Evolutionary conservation across 2,888 invertebrate species (phyloP).

Genomic region (Eupithecia subfuscata): DNA sequence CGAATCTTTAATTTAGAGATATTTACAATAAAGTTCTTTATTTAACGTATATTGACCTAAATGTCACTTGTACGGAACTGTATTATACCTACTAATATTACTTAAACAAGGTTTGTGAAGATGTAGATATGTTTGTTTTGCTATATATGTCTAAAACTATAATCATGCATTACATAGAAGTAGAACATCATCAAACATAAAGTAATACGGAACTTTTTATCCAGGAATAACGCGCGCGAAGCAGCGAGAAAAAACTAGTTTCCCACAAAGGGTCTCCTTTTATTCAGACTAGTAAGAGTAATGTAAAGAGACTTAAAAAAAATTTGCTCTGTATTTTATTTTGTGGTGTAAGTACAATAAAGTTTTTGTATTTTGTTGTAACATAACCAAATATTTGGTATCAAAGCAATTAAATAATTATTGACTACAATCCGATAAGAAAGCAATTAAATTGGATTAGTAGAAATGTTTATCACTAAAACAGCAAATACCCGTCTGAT

Average conservation of each 20-base stretch:
- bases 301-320: not conserved
- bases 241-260: no score
- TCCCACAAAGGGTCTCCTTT: no score
- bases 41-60: slow-evolving; percentile 15
- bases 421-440: slow-evolving; percentile 23
- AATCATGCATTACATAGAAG: no score
- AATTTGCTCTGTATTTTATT: not conserved
- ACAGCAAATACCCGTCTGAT: slow-evolving; percentile 44
- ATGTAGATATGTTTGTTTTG: not conserved
- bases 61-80: not conserved
- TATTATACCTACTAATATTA: not conserved
- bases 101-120: not conserved
- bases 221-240: no score
- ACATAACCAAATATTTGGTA: not conserved
- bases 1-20: slow-evolving; percentile 25
- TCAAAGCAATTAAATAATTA: not conserved
- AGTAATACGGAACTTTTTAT: not conserved
- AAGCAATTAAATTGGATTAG: slow-evolving; percentile 40
- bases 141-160: no score
- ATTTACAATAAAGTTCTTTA: slow-evolving; percentile 16
- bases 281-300: no score
- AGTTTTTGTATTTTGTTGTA: not conserved
- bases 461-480: slow-evolving; percentile 43
- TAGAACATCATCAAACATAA: no score
- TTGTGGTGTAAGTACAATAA: not conserved